These are phyloP conservation scores for Drosophila tsacasi DNA, from an alignment of 1,140 invertebrate genomes.

Conservation along the genomic window DNA sequence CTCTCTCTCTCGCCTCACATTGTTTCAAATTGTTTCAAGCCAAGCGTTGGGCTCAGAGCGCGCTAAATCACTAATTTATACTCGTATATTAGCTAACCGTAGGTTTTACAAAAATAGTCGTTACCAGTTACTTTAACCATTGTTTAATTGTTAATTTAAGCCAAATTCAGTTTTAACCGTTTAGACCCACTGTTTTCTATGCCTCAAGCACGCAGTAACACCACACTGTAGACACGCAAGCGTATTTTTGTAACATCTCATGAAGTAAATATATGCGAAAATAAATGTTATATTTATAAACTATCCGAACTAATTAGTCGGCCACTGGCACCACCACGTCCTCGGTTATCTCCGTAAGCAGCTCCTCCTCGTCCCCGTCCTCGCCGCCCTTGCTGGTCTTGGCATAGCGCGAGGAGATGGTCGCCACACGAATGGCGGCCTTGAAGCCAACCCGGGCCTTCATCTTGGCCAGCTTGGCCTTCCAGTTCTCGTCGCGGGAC, in stretches of 20 bases:
- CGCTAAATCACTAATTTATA: constrained; percentile 59
- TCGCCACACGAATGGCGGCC: constrained; percentile 86
- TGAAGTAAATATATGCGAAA: constrained; percentile 63
- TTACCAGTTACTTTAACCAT: constrained; percentile 56
- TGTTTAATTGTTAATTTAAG: constrained; percentile 75
- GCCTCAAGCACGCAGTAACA: constrained; percentile 29
- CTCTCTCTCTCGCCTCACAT: constrained; percentile 18
- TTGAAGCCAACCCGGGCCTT: constrained; percentile 89
- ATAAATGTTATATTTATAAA: constrained; percentile 83
- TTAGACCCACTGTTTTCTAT: constrained; percentile 26
- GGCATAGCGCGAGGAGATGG: constrained; percentile 77
- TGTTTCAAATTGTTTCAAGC: constrained; percentile 53
- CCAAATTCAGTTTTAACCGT: constrained; percentile 47
- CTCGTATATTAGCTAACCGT: constrained; percentile 43
- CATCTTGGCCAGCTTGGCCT: constrained; percentile 89
- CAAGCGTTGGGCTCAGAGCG: constrained; percentile 57
- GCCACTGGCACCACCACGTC: constrained; percentile 69
- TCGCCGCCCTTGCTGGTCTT: constrained; percentile 56
- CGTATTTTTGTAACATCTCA: constrained; percentile 75
- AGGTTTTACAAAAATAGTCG: constrained; percentile 52
- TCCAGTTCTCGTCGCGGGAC: constrained; percentile 91
- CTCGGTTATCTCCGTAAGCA: constrained; percentile 72
- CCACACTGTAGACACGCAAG: constrained; percentile 38
- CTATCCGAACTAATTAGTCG: constrained; percentile 44
- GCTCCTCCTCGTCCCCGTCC: constrained; percentile 67